Base-by-base conservation (phyloP, 2,113 vertebrate species). In the Scopus umbretta region DNA sequence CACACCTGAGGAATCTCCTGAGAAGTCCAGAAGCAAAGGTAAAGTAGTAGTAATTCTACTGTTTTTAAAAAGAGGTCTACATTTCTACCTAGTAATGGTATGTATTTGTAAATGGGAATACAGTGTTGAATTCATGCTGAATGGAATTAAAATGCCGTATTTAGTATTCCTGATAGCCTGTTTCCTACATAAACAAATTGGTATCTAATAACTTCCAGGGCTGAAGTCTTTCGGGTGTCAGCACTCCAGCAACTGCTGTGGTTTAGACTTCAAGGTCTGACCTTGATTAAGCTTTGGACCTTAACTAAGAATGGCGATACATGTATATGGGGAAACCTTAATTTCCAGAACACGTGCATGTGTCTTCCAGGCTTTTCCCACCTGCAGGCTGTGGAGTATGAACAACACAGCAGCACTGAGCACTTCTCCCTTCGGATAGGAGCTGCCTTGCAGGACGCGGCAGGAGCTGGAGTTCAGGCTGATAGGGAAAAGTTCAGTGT, bases 381-480 rank as follows among this genome's bases (percentile, higher is more conserved):
- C 36, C 70, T 63, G 42, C 49, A 27, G 40, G 49, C 55, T 43
- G 45, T 9, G 55, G 36, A 10, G 16, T 45, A 18, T 3, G 8
- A 89, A 17, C 34, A 36, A 4, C 29, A 4, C 2, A 6, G 42
- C 59, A 43, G 47, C 59, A 42, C 8, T 0, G 2, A 45, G 32
- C 16, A 2, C 20, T 67, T 80, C 12, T 62, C 29, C 47, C 14
- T 16, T 19, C 5, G 52, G 26, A 26, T 2, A 10, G 49, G 66
- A 81, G 36, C 34, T 50, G n/a, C 61, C 26, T 56, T 52, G 34
- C 26, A 73, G 53, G 58, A 40, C 70, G n/a, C 1, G 8, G 2
- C 32, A 16, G 2, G 9, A 83, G 34, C 71, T 76, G 40, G 36
- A 61, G 56, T 38, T 63, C 8, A 32, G 88, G 50, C 40, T 75